A percentile compares a stretch with the other conserved stretches of the same genome.
Evolutionary conservation across 2,113 vertebrate species (phyloP).

Genomic region (Progne subis): DNA sequence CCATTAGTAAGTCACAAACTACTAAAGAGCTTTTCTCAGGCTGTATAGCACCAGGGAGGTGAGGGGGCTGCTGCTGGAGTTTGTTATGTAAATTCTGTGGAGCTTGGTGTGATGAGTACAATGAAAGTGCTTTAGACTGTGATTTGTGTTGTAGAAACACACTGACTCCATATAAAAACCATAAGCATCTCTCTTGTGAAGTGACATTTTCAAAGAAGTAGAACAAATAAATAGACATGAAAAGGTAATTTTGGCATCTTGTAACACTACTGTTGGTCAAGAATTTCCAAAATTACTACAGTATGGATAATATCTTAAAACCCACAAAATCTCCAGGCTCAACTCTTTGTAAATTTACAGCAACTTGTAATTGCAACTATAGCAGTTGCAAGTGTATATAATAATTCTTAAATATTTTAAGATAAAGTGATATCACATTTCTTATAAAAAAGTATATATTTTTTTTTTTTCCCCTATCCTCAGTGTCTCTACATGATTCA

Average conservation of each 20-base stretch:
- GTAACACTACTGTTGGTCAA: background rate
- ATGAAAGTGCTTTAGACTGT: background rate
- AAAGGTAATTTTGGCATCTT: background rate
- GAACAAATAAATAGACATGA: background rate
- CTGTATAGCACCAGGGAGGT: background rate
- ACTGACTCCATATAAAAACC: background rate
- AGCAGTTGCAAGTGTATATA: background rate
- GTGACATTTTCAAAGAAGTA: background rate
- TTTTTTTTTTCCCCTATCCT: background rate
- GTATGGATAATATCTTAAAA: background rate
- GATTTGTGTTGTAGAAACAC: background rate
- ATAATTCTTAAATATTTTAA: background rate
- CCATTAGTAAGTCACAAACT: background rate
- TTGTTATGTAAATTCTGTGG: background rate
- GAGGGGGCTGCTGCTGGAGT: background rate
- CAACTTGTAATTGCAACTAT: background rate
- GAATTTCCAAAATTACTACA: background rate
- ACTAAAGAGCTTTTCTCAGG: background rate
- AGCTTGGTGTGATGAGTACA: background rate
- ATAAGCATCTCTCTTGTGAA: background rate
- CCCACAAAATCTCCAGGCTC: background rate
- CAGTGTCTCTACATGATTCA: background rate
- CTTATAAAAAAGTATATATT: background rate
- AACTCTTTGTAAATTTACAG: background rate
- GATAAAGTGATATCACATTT: background rate